Base-by-base conservation (phyloP, 2,797 vertebrate genomes). In the Gastrophryne carolinensis region DNA sequence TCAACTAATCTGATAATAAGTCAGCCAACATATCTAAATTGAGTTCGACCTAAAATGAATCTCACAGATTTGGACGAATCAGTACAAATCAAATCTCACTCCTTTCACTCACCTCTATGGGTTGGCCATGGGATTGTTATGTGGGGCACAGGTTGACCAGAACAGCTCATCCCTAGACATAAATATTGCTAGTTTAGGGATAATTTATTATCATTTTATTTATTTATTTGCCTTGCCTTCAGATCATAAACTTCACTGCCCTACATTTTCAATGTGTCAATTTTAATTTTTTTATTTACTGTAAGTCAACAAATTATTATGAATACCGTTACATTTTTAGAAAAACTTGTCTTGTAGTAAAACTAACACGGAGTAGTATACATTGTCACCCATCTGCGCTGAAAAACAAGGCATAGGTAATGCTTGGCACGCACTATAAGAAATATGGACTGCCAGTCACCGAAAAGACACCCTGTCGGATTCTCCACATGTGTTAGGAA, bases 401-500 rank as follows among this genome's bases (percentile, higher is more conserved):
- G 15, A 44, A 44, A 13, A 17, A 19, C n/a, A 47, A 47, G 44
- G 21, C 44, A 47, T 47, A 47, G 44, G 44, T 47, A 47, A 47
- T 47, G 44, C 44, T 47, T 47, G 44, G 44, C 44, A 47, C 44
- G 44, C 44, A 47, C 21, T 53, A 23, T 26, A 24, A 11, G 26
- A 53, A 53, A 19, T 53, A 17, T 61, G 27, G 57, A 39, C 30
- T 61, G 57, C 32, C 19, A 37, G 32, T 35, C 17, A 39, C 21
- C 17, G 34, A 24, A 39, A 2, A 3, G 57, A 61, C 32, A 61
- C 34, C 57, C 57, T 61, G 34, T 34, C 23, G 35, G 21, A 61
- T 13, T 37, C 19, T 61, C 57, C 34, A 39, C 34, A 61, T 61
- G 57, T 61, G 57, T 39, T 61, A 39, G 57, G 21, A 61, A 61